phyloP scores from a whole-genome alignment of 2,888 invertebrate species.

The Noctua fimbriata region DNA sequence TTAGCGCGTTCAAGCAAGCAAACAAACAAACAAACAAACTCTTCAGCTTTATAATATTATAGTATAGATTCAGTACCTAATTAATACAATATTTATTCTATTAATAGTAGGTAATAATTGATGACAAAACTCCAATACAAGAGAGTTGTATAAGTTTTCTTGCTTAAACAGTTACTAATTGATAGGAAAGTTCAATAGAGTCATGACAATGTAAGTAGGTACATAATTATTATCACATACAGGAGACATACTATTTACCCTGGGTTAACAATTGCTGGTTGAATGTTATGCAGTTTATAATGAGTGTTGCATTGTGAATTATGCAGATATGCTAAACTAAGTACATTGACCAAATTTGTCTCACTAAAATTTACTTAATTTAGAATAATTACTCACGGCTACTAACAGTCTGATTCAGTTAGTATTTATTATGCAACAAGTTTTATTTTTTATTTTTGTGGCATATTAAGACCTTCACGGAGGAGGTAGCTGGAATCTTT shows the following conservation, averaged over 20 bases:
- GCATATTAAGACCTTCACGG: neutral
- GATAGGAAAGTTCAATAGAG: slow-evolving; percentile 54
- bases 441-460: neutral
- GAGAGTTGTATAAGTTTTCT: slow-evolving; percentile 16
- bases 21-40: no score
- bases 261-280: slow-evolving; percentile 4
- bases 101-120: neutral
- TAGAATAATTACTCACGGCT: slow-evolving; percentile 5
- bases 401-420: neutral
- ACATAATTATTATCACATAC: slow-evolving; percentile 21
- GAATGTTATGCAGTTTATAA: slow-evolving; percentile 10
- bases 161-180: slow-evolving; percentile 21
- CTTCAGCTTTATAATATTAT: no score
- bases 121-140: neutral
- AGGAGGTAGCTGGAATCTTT: neutral
- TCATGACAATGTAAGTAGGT: slow-evolving; percentile 26
- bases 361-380: slow-evolving; percentile 5
- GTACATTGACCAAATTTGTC: slow-evolving; percentile 22
- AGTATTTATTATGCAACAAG: neutral
- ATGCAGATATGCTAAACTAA: neutral
- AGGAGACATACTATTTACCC: slow-evolving; percentile 19
- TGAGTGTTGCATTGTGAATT: slow-evolving; percentile 5
- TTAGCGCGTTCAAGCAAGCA: no score
- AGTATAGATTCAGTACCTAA: no score
- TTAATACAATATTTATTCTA: neutral